Evolutionary conservation across 2,797 vertebrate species (phyloP).

Genomic region (Melanotaenia maccullochi): DNA sequence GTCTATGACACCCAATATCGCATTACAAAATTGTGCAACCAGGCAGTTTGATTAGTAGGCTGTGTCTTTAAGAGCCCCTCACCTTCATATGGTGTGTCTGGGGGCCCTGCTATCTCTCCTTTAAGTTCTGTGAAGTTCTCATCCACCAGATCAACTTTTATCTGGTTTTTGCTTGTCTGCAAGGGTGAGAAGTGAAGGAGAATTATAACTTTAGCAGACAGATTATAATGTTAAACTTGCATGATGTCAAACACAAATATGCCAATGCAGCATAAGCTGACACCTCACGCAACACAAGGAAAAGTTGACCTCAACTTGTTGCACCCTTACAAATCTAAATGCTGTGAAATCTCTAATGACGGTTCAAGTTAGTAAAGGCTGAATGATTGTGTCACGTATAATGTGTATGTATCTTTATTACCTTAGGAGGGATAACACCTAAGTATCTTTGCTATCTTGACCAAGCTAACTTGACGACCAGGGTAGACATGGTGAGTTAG

Average conservation of each 20-base stretch:
- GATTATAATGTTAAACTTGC: slow-evolving; percentile 37
- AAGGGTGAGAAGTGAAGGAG: slow-evolving; percentile 16
- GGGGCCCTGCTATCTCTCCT: slow-evolving; percentile 99
- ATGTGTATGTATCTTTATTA: not conserved
- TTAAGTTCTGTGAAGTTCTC: slow-evolving; percentile 99
- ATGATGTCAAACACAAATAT: slow-evolving; percentile 63
- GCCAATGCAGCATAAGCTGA: slow-evolving; percentile 64
- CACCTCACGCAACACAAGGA: slow-evolving; percentile 36
- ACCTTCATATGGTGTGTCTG: slow-evolving; percentile 99
- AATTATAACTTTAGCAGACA: slow-evolving; percentile 21
- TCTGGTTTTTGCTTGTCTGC: slow-evolving; percentile 99
- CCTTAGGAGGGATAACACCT: slow-evolving; percentile 1
- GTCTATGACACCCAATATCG: not conserved
- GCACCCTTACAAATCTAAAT: slow-evolving; percentile 21
- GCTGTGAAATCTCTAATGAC: not conserved
- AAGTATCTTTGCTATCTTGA: slow-evolving; percentile 43
- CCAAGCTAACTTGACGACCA: slow-evolving; percentile 48
- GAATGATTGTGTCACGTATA: not conserved
- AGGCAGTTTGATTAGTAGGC: slow-evolving; percentile 19
- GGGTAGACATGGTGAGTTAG: slow-evolving; percentile 12
- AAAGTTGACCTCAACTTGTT: slow-evolving; percentile 70
- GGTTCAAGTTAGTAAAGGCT: not conserved
- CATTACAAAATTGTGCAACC: slow-evolving; percentile 14
- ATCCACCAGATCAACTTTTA: slow-evolving; percentile 99
- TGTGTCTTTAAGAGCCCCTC: slow-evolving; percentile 31